Evolutionary conservation across 2,888 invertebrate genomes (phyloP).

Genomic region (Cistogaster globosa): DNA sequence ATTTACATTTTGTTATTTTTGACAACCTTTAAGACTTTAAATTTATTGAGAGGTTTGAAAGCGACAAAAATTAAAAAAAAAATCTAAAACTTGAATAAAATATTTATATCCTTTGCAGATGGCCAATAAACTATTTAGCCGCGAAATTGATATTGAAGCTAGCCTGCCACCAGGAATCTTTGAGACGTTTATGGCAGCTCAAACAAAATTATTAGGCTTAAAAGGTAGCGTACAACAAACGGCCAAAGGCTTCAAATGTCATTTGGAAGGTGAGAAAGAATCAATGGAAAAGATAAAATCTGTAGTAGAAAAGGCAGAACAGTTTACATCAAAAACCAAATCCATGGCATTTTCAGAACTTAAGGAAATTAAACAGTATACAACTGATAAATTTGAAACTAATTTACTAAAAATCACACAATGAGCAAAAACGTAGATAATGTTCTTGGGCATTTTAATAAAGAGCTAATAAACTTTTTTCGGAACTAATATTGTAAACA

Average conservation of each 20-base stretch:
- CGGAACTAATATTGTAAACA: too few species aligned
- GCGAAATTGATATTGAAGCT: conserved; percentile 45
- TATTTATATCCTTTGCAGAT: neutral
- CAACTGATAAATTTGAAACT: conserved; percentile 4
- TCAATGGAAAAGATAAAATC: conserved; percentile 15
- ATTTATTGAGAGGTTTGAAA: too few species aligned
- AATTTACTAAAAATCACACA: too few species aligned
- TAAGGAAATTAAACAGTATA: conserved; percentile 53
- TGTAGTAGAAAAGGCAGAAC: neutral
- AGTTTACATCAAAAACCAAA: conserved; percentile 33
- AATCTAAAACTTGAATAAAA: neutral
- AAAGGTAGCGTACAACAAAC: conserved; percentile 59
- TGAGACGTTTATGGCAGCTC: conserved; percentile 57
- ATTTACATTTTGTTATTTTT: too few species aligned
- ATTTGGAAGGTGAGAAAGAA: conserved; percentile 56
- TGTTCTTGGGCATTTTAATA: too few species aligned
- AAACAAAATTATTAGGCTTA: conserved; percentile 57
- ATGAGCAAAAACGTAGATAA: too few species aligned
- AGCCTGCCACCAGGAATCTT: conserved; percentile 54
- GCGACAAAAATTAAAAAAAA: neutral
- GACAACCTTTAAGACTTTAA: too few species aligned
- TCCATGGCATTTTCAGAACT: conserved; percentile 24
- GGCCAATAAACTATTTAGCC: neutral
- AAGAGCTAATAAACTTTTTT: too few species aligned
- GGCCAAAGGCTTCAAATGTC: conserved; percentile 55